Evolutionary conservation across 2,113 vertebrate genomes (phyloP), one percentile per base, ranked within the genome.

Genomic region (Orthonyx spaldingii): DNA sequence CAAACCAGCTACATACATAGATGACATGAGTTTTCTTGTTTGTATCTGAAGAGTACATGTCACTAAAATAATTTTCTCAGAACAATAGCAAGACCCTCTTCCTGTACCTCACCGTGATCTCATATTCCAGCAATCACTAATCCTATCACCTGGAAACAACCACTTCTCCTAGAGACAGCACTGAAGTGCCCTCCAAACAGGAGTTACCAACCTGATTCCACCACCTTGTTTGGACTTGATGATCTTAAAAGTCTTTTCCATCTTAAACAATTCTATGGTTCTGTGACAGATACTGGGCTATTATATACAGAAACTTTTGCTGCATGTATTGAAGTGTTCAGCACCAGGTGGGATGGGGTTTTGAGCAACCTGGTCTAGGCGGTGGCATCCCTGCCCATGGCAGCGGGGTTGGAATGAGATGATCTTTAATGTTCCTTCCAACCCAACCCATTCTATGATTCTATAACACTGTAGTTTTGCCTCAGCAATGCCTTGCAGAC

Each of bases 351-450:
- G 35, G 7, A 49, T 69, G 71, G 32, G 41, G 41, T 26, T 70
- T 49, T 20, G 35, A 56, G 35, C 35, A 69, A 23, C 47, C 56
- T 76, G 63, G 27, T 49, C 49, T 42, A 16, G 35, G 37, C 49
- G 12, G 18, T 49, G 41, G 10, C 56, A 35, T 17, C 41, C 32
- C 63, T 69, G 15, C 35, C 70, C 13, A 9, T 23, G 32, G 63
- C 22, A 63, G 15, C 0, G 0, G 10, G 32, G 32, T 4, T 49
- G 49, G 22, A 70, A 63, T 0, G 0, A 56, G 56, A 42, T 6
- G 22, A 28, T 77, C 64, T 77, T 42, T 35, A 49, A 28, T 16
- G 18, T 42, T 26, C 26, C 26, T 70, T 56, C 41, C 71, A 84
- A 49, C 10, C 9, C 56, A 42, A 76, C 27, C 13, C 32, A 37